phyloP scores from a whole-genome alignment of 2,113 vertebrate species.

The Tychaedon coryphoeus region DNA sequence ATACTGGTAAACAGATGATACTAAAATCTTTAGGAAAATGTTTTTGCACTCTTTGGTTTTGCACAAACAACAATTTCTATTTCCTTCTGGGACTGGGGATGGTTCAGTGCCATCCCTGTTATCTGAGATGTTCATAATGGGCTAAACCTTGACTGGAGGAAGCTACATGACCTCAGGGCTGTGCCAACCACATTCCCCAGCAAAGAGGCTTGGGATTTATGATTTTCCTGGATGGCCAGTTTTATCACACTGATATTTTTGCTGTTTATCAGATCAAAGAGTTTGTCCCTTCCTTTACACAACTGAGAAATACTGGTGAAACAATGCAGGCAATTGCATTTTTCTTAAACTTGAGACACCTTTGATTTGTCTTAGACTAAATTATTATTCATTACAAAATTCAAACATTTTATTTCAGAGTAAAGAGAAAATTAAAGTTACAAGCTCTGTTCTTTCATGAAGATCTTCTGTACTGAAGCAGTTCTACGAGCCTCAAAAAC shows the following conservation, averaged over 20 bases:
- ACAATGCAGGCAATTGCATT: not conserved
- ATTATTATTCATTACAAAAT: not conserved
- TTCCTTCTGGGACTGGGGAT: not conserved
- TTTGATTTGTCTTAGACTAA: not conserved
- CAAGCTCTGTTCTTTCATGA: not conserved
- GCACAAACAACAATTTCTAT: not conserved
- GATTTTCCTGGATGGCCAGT: not conserved
- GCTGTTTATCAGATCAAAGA: not conserved
- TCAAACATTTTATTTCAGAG: not conserved
- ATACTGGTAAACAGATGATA: not conserved
- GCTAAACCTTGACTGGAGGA: not conserved
- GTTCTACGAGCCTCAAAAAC: not conserved
- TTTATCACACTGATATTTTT: not conserved
- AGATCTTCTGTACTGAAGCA: not conserved
- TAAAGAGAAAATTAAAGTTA: not conserved
- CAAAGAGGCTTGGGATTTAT: not conserved
- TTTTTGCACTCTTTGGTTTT: not conserved
- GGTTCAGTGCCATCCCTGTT: not conserved
- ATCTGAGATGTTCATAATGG: not conserved
- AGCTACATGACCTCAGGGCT: not conserved
- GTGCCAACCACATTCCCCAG: not conserved
- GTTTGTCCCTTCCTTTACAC: not conserved
- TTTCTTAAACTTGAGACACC: not conserved
- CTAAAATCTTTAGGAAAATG: not conserved
- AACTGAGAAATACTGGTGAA: not conserved